Conservation (phyloP, 2,888 invertebrate species). For the Noctua janthina region DNA sequence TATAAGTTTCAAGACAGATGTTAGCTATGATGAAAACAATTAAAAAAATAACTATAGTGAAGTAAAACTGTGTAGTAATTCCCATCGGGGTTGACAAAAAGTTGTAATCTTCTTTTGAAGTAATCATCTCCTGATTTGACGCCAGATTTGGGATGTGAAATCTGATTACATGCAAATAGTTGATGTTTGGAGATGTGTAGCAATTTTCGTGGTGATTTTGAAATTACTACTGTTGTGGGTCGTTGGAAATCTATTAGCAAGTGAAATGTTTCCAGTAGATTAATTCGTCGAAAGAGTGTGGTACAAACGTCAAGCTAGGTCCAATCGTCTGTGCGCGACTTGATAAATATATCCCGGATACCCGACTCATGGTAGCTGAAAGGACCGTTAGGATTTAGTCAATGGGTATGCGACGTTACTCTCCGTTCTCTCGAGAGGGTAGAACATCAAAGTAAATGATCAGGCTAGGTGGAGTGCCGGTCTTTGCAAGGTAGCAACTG, state of each 20-base stretch:
- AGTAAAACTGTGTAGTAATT: conserved; percentile 42
- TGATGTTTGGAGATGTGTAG: conserved; percentile 27
- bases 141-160: conserved; percentile 51
- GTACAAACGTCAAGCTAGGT: background rate
- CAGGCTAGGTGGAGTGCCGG: background rate
- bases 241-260: conserved; percentile 23
- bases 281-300: background rate
- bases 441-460: background rate
- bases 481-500: background rate
- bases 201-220: conserved; percentile 29
- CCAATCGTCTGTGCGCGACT: too few relatives aligned
- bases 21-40: conserved; percentile 60
- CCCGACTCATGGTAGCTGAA: too few relatives aligned
- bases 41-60: conserved; percentile 60
- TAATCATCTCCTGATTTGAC: conserved; percentile 52
- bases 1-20: conserved; percentile 67
- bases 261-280: background rate
- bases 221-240: background rate
- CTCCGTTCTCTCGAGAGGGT: too few relatives aligned
- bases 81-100: conserved; percentile 52
- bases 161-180: conserved; percentile 44
- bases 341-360: too few relatives aligned
- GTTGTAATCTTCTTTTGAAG: conserved; percentile 37
- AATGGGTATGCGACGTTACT: too few relatives aligned
- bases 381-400: too few relatives aligned